Conservation (phyloP, 2,113 vertebrate genomes). For the Anoplopoma fimbria region DNA sequence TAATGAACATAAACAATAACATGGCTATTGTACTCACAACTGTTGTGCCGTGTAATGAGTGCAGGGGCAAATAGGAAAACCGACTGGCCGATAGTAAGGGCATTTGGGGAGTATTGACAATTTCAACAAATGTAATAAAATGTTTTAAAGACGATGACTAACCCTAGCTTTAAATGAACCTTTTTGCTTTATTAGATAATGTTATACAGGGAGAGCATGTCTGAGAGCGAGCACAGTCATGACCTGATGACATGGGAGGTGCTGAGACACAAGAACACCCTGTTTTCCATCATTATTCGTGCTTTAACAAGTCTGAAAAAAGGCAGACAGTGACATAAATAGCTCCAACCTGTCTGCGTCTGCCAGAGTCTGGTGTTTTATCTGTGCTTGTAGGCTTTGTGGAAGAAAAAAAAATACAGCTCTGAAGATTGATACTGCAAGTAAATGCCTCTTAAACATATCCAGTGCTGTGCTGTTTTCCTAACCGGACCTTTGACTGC, state of each 20-base stretch:
- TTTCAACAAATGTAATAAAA: neutral
- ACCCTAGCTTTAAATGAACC: neutral
- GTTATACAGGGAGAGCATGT: neutral
- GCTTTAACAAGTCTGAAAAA: conserved; percentile 2
- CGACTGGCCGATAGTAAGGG: neutral
- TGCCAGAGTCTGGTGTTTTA: neutral
- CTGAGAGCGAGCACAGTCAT: neutral
- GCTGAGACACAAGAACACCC: neutral
- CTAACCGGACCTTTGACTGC: conserved; percentile 38
- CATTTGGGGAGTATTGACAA: neutral
- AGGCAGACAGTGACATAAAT: conserved; percentile 21
- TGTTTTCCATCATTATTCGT: conserved; percentile 26
- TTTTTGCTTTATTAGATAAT: conserved; percentile 31
- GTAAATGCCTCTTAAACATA: conserved; percentile 18
- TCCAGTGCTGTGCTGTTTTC: conserved; percentile 38
- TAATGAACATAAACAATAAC: too few relatives aligned
- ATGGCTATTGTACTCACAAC: too few relatives aligned
- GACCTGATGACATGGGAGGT: conserved; percentile 3
- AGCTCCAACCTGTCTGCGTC: conserved; percentile 9
- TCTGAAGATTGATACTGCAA: conserved; percentile 28
- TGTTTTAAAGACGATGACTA: neutral
- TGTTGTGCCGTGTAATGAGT: neutral
- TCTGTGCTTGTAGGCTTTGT: conserved; percentile 13
- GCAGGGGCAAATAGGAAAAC: neutral
- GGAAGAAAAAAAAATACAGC: conserved; percentile 32